Evolutionary conservation across 2,797 vertebrate species (phyloP).

Genomic region (Catostomus latipinnis): DNA sequence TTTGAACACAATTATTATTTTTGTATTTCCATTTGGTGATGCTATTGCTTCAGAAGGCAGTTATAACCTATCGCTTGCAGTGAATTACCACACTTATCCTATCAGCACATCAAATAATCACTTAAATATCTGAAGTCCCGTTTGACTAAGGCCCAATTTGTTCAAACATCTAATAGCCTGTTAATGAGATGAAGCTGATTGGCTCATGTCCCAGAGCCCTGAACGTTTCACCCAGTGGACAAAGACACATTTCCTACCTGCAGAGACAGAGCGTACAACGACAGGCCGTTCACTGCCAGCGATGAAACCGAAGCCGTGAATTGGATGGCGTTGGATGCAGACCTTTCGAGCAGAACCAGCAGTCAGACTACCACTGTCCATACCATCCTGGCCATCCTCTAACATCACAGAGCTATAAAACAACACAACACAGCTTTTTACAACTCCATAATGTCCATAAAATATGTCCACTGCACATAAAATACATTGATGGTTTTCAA

Average conservation of each 20-base stretch:
- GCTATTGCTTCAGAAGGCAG: neutral
- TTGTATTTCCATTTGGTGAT: too few species aligned
- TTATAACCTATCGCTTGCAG: neutral
- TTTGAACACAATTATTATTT: too few species aligned
- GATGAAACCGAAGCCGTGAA: slow-evolving; percentile 94
- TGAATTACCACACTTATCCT: slow-evolving; percentile 1
- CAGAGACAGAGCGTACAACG: slow-evolving; percentile 94
- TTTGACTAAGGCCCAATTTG: neutral
- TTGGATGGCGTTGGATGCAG: slow-evolving; percentile 88
- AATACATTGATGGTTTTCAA: too few species aligned
- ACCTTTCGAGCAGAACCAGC: slow-evolving; percentile 91
- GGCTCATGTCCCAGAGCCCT: slow-evolving; percentile 31
- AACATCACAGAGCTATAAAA: slow-evolving; percentile 90
- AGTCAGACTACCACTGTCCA: slow-evolving; percentile 96
- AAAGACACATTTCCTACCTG: slow-evolving; percentile 79
- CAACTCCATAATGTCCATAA: neutral
- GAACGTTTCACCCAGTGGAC: slow-evolving; percentile 39
- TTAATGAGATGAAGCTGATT: slow-evolving; percentile 44
- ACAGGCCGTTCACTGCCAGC: slow-evolving; percentile 94
- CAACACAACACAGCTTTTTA: slow-evolving; percentile 38
- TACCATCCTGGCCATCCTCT: slow-evolving; percentile 90
- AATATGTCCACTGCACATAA: too few species aligned
- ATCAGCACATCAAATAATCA: neutral
- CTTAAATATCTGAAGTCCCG: neutral
- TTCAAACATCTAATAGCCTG: slow-evolving; percentile 9